Evolutionary conservation across 2,888 invertebrate species (phyloP), one percentile per base, ranked within the genome.

Genomic region (Pedicia rivosa): DNA sequence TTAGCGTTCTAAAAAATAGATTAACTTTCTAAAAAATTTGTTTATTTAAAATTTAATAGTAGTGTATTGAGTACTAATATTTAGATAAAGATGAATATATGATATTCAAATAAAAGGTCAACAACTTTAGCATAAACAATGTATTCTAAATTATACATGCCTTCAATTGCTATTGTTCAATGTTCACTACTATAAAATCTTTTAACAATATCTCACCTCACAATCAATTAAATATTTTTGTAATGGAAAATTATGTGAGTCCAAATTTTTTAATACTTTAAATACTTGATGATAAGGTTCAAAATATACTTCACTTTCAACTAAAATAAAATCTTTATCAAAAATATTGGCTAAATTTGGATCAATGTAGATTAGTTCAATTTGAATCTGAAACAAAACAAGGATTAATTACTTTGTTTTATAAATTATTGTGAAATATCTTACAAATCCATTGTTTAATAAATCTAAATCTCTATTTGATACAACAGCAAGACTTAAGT

Each of bases 221-320:
- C 67, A 69, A 44, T 71, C 57, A 2, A 83, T 66, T 40, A 84
- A 71, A 50, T 79, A 80, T 39, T 66, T 65, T 33, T 65, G 62
- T 70, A 84, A 71, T 0, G 82, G 79, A 47, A 83, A 67, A 19
- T 66, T 63, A 5, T 66, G 58, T 15, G 62, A 48, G 27, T 59
- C 56, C 35, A 75, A 66, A 2, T 57, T 56, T 49, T 79, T 70
- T 17, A 88, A 52, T n/a, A 75, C 78, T 44, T 65, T 67, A 36
- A 83, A 60, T 0, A 83, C 79, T 49, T 78, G 74, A 43, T 74
- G 67, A 51, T 86, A 87, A 0, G 86, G 81, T 50, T 86, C 86
- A 52, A 86, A 84, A 55, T 78, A 88, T 1, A 79, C 74, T 35
- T 72, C 74, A 36, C 80, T 76, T 53, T 86, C 83, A 3, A 80